Evolutionary conservation across 2,113 vertebrate genomes (phyloP).

Genomic region (Scomber scombrus): DNA sequence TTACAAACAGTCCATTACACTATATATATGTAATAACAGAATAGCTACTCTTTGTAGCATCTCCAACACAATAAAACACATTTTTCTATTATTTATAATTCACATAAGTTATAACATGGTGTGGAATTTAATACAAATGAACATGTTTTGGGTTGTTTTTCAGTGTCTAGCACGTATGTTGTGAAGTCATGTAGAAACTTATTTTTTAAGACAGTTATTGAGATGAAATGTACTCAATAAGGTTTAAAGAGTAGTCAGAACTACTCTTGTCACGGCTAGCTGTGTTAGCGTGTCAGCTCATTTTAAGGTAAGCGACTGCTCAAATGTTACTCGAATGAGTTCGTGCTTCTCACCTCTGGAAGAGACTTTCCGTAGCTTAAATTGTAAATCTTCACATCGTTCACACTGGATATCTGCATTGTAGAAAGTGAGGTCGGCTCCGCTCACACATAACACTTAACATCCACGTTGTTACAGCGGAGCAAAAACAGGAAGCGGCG

Average conservation of each 20-base stretch:
- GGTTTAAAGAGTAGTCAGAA: background rate
- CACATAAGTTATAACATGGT: too few relatives aligned
- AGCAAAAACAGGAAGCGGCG: constrained; percentile 73
- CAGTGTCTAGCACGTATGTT: too few relatives aligned
- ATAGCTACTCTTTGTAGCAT: too few relatives aligned
- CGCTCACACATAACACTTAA: constrained; percentile 57
- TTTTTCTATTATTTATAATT: too few relatives aligned
- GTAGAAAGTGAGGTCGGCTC: background rate
- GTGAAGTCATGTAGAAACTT: too few relatives aligned
- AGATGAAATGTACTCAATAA: background rate
- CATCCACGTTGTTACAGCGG: constrained; percentile 70
- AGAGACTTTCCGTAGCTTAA: constrained; percentile 96
- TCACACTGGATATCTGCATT: constrained; percentile 97
- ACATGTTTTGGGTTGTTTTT: too few relatives aligned
- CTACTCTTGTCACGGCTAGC: background rate
- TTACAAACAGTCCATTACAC: too few relatives aligned
- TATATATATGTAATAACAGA: too few relatives aligned
- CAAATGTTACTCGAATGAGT: background rate
- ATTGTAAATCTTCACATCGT: constrained; percentile 98
- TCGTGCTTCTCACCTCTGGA: constrained; percentile 90
- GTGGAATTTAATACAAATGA: too few relatives aligned
- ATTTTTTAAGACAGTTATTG: background rate
- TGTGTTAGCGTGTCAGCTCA: constrained; percentile 15
- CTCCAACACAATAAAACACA: too few relatives aligned
- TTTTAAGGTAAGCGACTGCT: background rate